A percentile compares a stretch with the other conserved stretches of the same genome.
These are phyloP conservation scores for Julus scandinavius DNA, from an alignment of 2,888 invertebrate species.

Conservation along the genomic window DNA sequence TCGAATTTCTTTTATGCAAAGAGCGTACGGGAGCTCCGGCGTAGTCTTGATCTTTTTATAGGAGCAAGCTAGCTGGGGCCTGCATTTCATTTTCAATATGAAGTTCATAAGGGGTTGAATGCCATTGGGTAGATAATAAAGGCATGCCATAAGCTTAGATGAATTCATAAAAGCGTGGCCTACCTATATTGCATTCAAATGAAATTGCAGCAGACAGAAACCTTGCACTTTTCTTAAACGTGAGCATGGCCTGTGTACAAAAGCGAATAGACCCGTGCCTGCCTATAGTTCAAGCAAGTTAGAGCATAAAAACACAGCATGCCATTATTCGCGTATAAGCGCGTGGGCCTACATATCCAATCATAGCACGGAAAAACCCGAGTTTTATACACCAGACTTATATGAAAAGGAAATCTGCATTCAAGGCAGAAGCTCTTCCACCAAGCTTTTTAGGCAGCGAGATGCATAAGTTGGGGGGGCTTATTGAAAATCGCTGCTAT, in stretches of 20 bases:
- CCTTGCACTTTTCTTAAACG: conserved; percentile 20
- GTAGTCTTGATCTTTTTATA: conserved; percentile 23
- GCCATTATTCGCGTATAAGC: not conserved
- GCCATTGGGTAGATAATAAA: conserved; percentile 33
- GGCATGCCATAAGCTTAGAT: conserved; percentile 26
- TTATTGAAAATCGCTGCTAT: conserved; percentile 27
- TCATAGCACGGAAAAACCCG: not conserved
- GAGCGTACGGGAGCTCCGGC: conserved; percentile 8
- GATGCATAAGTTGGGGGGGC: conserved; percentile 24
- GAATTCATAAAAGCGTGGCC: conserved; percentile 33
- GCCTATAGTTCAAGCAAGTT: conserved; percentile 14
- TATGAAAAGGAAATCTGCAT: conserved; percentile 33
- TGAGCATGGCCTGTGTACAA: conserved; percentile 25
- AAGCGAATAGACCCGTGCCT: not conserved
- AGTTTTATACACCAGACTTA: conserved; percentile 6
- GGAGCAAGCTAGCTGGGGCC: conserved; percentile 20
- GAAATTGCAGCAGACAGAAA: conserved; percentile 8
- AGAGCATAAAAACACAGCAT: conserved; percentile 15
- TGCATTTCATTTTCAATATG: conserved; percentile 33
- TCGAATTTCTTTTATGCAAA: conserved; percentile 3
- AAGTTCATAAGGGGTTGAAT: conserved; percentile 33
- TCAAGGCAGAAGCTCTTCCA: conserved; percentile 25
- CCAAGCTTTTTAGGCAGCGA: not conserved
- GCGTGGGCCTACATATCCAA: conserved; percentile 24
- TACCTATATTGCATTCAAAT: conserved; percentile 33